These are phyloP conservation scores for Oreochromis spilurus DNA, from an alignment of 2,113 vertebrate genomes.

Conservation along the genomic window DNA sequence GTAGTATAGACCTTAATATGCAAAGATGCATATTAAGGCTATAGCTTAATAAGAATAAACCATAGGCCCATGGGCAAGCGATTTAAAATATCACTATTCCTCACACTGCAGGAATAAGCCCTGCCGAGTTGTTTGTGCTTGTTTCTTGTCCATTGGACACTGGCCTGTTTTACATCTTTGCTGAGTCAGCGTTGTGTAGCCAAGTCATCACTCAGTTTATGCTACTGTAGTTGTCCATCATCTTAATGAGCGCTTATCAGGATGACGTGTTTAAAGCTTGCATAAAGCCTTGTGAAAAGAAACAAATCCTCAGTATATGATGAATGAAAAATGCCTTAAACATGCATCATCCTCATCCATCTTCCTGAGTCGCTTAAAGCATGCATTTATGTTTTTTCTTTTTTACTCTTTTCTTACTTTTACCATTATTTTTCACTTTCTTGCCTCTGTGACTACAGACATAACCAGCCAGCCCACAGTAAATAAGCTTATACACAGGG, in stretches of 20 bases:
- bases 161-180: background rate
- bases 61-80: background rate
- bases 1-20: background rate
- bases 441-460: background rate
- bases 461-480: background rate
- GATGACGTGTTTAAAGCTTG: background rate
- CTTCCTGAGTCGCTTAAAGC: background rate
- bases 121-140: background rate
- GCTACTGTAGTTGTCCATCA: conserved; percentile 27
- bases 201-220: background rate
- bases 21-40: background rate
- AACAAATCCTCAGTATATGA: background rate
- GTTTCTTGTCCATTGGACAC: background rate
- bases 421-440: background rate
- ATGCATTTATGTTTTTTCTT: background rate
- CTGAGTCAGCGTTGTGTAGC: background rate
- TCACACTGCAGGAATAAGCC: background rate
- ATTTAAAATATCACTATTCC: background rate
- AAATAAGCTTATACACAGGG: background rate
- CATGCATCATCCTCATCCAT: background rate
- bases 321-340: background rate
- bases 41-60: background rate
- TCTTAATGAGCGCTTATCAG: background rate
- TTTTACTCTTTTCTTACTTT: background rate
- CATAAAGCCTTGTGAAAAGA: background rate